Base-by-base conservation (phyloP, 2,113 vertebrate genomes). In the Myotis davidii region DNA sequence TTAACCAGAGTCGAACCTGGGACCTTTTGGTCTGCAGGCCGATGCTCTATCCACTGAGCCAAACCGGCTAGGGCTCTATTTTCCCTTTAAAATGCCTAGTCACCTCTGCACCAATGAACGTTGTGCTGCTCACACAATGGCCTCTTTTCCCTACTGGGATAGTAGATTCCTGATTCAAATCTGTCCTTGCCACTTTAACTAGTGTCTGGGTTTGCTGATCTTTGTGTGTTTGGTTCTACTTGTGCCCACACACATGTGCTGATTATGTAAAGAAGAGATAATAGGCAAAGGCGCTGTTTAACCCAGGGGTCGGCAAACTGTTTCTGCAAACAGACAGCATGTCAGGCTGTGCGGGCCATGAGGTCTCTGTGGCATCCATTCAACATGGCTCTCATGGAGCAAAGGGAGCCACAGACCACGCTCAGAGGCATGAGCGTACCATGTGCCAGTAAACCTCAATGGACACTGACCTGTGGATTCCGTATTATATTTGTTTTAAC, bases 401-500 rank as follows among this genome's bases (percentile, higher is more conserved):
- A 78, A 91, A 86, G 65, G 59, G 1, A 93, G 69, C 25, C 78
- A 52, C 1, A 76, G 64, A 89, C 13, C n/a, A 65, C 20, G 52
- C 5, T 37, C 20, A 87, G 69, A 89, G 76, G 16, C 87, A 69
- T 56, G 69, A 64, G 37, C 27, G 34, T 61, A 76, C 34, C 81
- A 45, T n/a, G 23, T 39, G 83, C 37, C 73, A 91, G 88, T 42
- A 92, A 86, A 97, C 78, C 64, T 91, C 95, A 72, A 91, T 34
- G 42, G 74, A 88, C 25, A 88, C 27, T 61, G 11, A 50, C 27
- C 90, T 88, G 78, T 95, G 48, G 78, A 89, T 86, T 86, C 56
- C 20, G 39, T 59, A 39, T 39, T 59, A 7, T 67, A 94, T 34
- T 72, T 42, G 9, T 91, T 85, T 88, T 83, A 32, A 48, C 56